These are phyloP conservation scores for Pterostichus niger DNA, from an alignment of 2,888 invertebrate species.

Conservation along the genomic window DNA sequence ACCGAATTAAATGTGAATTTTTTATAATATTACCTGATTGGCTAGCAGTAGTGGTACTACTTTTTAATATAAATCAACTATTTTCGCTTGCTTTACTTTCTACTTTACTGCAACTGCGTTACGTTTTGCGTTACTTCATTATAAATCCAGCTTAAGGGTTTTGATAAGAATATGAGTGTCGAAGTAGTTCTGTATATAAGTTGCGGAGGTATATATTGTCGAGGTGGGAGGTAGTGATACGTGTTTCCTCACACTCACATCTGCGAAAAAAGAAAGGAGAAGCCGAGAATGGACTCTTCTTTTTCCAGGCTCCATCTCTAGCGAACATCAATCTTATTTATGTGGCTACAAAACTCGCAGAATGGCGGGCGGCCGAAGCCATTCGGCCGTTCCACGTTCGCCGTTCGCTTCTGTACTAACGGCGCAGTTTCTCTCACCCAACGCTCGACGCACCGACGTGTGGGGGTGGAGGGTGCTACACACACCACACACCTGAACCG, in stretches of 20 bases:
- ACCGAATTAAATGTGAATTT: too few species aligned
- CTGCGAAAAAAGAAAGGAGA: slow-evolving; percentile 40
- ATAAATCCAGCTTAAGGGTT: too few species aligned
- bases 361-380: slow-evolving; percentile 73
- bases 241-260: slow-evolving; percentile 48
- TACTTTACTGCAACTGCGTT: too few species aligned
- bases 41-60: too few species aligned
- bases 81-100: too few species aligned
- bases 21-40: too few species aligned
- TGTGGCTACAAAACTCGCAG: slow-evolving; percentile 77
- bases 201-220: background rate
- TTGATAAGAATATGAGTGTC: too few species aligned
- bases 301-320: slow-evolving; percentile 67
- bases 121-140: too few species aligned
- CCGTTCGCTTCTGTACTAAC: slow-evolving; percentile 72
- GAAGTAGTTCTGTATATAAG: background rate
- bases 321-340: slow-evolving; percentile 77
- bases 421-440: slow-evolving; percentile 78
- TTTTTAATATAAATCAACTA: too few species aligned
- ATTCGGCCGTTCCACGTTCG: slow-evolving; percentile 68
- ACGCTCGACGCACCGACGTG: slow-evolving; percentile 72
- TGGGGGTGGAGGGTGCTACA: too few species aligned
- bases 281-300: slow-evolving; percentile 68
- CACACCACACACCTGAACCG: slow-evolving; percentile 17
- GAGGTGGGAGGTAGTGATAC: background rate